Conservation (phyloP, 2,797 vertebrate genomes). For the Siniperca obscura region DNA sequence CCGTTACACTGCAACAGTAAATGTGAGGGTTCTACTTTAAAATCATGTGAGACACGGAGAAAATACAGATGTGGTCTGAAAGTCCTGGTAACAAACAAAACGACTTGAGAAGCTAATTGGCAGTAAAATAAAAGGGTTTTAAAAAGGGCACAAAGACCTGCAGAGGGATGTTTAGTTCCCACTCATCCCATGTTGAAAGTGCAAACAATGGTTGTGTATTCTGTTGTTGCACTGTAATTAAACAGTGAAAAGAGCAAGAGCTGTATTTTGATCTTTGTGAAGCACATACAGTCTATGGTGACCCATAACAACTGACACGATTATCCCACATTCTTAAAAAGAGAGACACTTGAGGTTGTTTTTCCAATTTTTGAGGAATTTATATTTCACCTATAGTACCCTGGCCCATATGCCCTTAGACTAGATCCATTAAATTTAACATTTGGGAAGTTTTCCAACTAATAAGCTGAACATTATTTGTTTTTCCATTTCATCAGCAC, state of each 20-base stretch:
- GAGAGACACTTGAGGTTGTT: neutral
- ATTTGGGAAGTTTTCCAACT: neutral
- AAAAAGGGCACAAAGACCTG: constrained; percentile 29
- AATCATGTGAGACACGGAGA: neutral
- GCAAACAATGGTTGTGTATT: constrained; percentile 34
- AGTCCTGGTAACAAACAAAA: constrained; percentile 25
- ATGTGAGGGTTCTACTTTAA: neutral
- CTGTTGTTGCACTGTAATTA: constrained; percentile 45
- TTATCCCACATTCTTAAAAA: neutral
- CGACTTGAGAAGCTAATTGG: constrained; percentile 35
- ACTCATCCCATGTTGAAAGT: constrained; percentile 37
- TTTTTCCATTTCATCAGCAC: neutral
- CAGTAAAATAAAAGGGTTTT: constrained; percentile 36
- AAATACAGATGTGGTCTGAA: constrained; percentile 25
- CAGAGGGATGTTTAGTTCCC: constrained; percentile 32
- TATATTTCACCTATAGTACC: neutral
- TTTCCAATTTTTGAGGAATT: neutral
- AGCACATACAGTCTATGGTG: neutral
- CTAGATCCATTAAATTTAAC: neutral
- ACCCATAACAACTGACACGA: neutral
- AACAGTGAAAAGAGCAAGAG: constrained; percentile 47
- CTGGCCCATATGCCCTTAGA: neutral
- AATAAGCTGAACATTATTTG: too few relatives aligned
- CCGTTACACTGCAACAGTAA: neutral
- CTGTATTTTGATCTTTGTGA: constrained; percentile 34